These are phyloP conservation scores for Hirudo medicinalis DNA, from an alignment of 1,140 invertebrate genomes.

Conservation along the genomic window DNA sequence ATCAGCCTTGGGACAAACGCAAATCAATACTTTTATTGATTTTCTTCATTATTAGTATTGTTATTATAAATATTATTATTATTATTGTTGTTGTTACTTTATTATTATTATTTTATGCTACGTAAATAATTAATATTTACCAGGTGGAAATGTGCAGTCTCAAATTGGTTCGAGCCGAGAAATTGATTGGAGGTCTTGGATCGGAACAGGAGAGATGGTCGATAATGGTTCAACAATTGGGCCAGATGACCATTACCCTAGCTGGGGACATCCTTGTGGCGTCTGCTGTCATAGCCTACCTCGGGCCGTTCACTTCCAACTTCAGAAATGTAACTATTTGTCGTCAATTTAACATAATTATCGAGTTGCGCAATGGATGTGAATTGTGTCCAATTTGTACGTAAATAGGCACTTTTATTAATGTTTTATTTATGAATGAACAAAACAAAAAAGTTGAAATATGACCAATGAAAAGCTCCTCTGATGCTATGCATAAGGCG, in stretches of 20 bases:
- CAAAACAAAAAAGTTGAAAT: no score
- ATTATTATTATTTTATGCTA: no score
- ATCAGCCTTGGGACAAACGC: no score
- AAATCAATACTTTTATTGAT: no score
- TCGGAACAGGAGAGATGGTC: slow-evolving; percentile 45
- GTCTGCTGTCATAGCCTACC: slow-evolving; percentile 40
- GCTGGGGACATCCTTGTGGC: slow-evolving; percentile 40
- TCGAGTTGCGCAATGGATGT: no score
- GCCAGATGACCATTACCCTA: slow-evolving; percentile 36
- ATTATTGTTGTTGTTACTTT: slow-evolving; percentile 14
- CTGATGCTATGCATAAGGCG: no score
- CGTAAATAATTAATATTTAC: neutral
- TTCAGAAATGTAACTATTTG: slow-evolving; percentile 35
- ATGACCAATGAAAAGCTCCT: no score
- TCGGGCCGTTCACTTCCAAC: slow-evolving; percentile 40
- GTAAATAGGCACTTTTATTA: no score
- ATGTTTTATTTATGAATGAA: no score
- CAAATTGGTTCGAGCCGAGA: slow-evolving; percentile 41
- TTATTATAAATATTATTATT: slow-evolving; percentile 1
- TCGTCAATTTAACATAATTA: no score
- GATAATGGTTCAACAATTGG: slow-evolving; percentile 33
- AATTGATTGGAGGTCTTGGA: slow-evolving; percentile 42
- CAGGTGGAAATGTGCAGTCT: slow-evolving; percentile 39
- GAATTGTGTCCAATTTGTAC: no score
- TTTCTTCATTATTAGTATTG: neutral